These are phyloP conservation scores for Nemopilema nomurai DNA, from an alignment of 30 jellyfish, hydroid and myxozoan species.

Conservation along the genomic window DNA sequence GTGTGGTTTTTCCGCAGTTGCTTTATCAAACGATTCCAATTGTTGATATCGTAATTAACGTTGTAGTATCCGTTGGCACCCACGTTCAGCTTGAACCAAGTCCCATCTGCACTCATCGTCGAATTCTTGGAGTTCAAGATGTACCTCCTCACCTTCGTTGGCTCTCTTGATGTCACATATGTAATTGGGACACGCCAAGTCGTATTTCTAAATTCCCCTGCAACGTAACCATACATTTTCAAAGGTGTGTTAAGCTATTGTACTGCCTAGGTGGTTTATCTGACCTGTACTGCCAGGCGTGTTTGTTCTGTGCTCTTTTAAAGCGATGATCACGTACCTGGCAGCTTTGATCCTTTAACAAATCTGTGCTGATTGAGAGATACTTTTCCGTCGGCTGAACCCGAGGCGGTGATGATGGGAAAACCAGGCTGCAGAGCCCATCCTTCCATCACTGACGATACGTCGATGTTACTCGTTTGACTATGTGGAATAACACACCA, in stretches of 20 bases:
- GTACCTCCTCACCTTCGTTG: not conserved
- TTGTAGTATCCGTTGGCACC: slow-evolving; percentile 73
- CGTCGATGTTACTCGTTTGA: slow-evolving; percentile 71
- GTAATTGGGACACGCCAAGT: slow-evolving; percentile 87
- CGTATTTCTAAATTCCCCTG: slow-evolving; percentile 17
- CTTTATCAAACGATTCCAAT: slow-evolving; percentile 50
- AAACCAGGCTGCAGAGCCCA: slow-evolving; percentile 94
- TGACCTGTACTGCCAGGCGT: too few species aligned
- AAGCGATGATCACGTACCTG: slow-evolving; percentile 18
- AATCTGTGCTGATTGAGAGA: slow-evolving; percentile 50
- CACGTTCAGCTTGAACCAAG: slow-evolving; percentile 67
- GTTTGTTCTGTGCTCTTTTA: too few species aligned
- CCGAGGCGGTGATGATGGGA: slow-evolving; percentile 72
- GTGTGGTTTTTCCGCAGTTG: slow-evolving; percentile 60
- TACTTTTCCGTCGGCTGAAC: slow-evolving; percentile 22
- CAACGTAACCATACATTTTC: not conserved
- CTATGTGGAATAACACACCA: slow-evolving; percentile 42
- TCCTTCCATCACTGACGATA: slow-evolving; percentile 71
- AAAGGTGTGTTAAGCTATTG: too few species aligned
- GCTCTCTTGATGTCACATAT: slow-evolving; percentile 43
- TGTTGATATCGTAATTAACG: slow-evolving; percentile 66
- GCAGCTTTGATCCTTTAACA: not conserved
- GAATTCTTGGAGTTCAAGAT: slow-evolving; percentile 52
- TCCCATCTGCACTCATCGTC: slow-evolving; percentile 21
- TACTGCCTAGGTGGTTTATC: too few species aligned